Evolutionary conservation across 1,140 invertebrate genomes (phyloP), one percentile per base, ranked within the genome.

Genomic region (Myzus persicae): DNA sequence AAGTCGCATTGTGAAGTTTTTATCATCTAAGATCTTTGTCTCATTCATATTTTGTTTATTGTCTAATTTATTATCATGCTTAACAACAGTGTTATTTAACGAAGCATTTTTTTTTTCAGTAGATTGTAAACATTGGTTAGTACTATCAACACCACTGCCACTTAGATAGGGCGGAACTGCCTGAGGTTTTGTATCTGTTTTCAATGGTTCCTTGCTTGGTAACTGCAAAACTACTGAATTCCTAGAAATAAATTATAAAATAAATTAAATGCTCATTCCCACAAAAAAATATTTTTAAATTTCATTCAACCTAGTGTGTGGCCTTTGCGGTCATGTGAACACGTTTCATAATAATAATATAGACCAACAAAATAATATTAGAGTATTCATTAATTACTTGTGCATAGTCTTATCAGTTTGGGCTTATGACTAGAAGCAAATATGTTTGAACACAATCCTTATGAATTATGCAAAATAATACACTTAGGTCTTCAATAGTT

Each of bases 31-130:
- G 20, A 84, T 48, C 81, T 93, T 93, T 24, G n/a, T 1, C 42
- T 93, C 91, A 20, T 93, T 38, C 36, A 93, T 81, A 82, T 42
- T 84, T 51, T 84, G 46, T 82, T 93, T 42, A 51, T 48, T 36
- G 18, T 36, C 24, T 48, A 84, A 51, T 26, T 31, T 36, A 93
- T 84, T 93, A 54, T 82, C 40, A 82, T 84, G 7, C 42, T 84
- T 93, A 18, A 46, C 8, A 40, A 24, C 18, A 40, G 44, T 26
- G 11, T 84, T 84, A 40, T 93, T n/a, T 31, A 31, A 84, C 24
- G 84, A n/a, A 40, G 24, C 20, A 82, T 93, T 84, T 31, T 48
- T 93, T 11, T 93, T 93, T 93, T 93, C 76, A 38, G 91, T 26
- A 7, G 22, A 36, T 84, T 84, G 91, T 51, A 31, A 48, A 38